Base-by-base conservation (phyloP, 2,113 vertebrate genomes). In the Oostethus manadensis region DNA sequence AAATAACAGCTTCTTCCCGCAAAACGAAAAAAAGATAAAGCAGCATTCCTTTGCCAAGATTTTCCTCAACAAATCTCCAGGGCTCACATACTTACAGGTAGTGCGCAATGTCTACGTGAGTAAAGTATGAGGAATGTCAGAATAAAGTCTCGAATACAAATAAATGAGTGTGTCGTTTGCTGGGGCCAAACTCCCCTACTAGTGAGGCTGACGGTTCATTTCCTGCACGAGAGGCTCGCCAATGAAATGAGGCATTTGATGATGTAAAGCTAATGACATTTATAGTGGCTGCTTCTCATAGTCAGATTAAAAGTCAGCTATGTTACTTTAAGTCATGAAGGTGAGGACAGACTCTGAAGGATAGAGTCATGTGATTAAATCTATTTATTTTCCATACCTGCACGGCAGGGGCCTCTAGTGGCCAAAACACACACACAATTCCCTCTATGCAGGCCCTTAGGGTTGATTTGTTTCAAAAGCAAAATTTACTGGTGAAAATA, bases 161-260 rank as follows among this genome's bases (percentile, higher is more conserved):
- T 81, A 88, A 76, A 72, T 51, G 43, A 71, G 63, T 64, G 57
- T 76, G 72, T 80, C 83, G 85, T 74, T 85, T 81, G 58, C 56
- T 45, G 38, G 38, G 78, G 84, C 81, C 81, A 89, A 80, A 58
- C 44, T 61, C 66, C 56, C 22, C 63, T 61, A 49, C 44, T 72
- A 79, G 64, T 64, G 58, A 74, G 59, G 21, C 58, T 77, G 84
- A 84, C 70, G 74, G 69, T 68, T 84, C 18, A 71, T 79, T 88
- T 88, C 81, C 84, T 80, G 51, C 62, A 47, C 1, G 4, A 67
- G 14, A 38, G 68, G 48, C 70, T 57, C 51, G 79, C 77, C 73
- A 79, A 70, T 58, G 51, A 84, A 84, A 76, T 80, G 33, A 80
- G 68, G 73, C 80, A 78, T 82, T 76, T 75, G 68, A 81, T 83